phyloP scores from a whole-genome alignment of 2,888 invertebrate species.

The Pachydiplax longipennis region DNA sequence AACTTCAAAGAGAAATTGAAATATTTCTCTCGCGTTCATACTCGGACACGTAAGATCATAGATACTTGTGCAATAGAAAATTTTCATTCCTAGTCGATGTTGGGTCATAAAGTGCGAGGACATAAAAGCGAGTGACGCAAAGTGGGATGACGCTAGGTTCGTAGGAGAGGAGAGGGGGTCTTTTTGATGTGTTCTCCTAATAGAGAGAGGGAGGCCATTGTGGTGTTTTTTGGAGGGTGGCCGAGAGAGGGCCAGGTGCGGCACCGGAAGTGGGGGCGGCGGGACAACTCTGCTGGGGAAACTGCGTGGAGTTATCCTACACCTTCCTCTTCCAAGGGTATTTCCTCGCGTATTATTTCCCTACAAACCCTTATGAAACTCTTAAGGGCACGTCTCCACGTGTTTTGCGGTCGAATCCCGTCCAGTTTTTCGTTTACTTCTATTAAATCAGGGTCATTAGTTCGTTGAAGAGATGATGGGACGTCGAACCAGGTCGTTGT shows the following conservation, averaged over 20 bases:
- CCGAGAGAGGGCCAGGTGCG: slow-evolving; percentile 7
- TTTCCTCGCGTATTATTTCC: not conserved
- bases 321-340: not conserved
- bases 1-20: too few species aligned
- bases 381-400: not conserved
- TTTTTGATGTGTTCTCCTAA: slow-evolving; percentile 36
- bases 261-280: slow-evolving; percentile 36
- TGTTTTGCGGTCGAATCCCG: not conserved
- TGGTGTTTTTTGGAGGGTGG: slow-evolving; percentile 43
- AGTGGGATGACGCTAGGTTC: too few species aligned
- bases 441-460: too few species aligned
- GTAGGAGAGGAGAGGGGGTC: not conserved
- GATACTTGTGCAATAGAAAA: too few species aligned
- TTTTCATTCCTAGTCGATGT: too few species aligned
- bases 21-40: too few species aligned
- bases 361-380: not conserved
- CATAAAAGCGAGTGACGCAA: not conserved
- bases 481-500: too few species aligned
- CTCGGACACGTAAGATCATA: too few species aligned
- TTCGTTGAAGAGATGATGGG: too few species aligned
- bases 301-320: not conserved
- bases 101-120: too few species aligned
- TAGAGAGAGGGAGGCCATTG: slow-evolving; percentile 37
- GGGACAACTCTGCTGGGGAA: not conserved
- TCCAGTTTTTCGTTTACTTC: not conserved